These are phyloP conservation scores for Pinctada fucata DNA, from an alignment of 2,888 invertebrate species.

Conservation along the genomic window DNA sequence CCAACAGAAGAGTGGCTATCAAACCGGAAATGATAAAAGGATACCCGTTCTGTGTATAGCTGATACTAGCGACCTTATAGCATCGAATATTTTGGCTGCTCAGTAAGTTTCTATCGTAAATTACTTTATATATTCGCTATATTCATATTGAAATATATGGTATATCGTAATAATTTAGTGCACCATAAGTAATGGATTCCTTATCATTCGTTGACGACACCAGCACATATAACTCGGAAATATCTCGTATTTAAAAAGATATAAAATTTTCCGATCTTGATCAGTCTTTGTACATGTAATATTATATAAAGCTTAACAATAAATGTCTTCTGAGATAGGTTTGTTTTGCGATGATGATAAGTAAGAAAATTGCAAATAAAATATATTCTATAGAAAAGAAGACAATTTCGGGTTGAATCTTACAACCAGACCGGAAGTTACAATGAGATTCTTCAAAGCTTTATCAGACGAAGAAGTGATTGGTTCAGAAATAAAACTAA, in stretches of 20 bases:
- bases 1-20: conserved; percentile 47
- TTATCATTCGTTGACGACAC: background rate
- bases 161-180: no score
- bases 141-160: no score
- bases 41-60: conserved; percentile 55
- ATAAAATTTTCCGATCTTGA: no score
- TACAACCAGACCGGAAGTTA: conserved; percentile 47
- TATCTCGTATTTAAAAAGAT: no score
- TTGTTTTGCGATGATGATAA: no score
- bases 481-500: conserved; percentile 50
- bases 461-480: conserved; percentile 49
- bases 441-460: conserved; percentile 50
- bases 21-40: conserved; percentile 51
- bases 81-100: conserved; percentile 39
- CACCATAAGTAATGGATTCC: background rate
- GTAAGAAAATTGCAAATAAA: no score
- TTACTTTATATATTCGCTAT: background rate
- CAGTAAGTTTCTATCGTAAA: conserved; percentile 28
- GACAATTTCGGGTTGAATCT: conserved; percentile 48
- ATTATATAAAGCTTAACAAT: no score
- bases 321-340: no score
- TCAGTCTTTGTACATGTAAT: no score
- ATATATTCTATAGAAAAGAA: conserved; percentile 4
- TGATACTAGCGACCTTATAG: conserved; percentile 43
- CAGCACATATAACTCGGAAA: background rate